Conservation (phyloP, 92 coral and sea anemone species). For the Paragorgia papillata region DNA sequence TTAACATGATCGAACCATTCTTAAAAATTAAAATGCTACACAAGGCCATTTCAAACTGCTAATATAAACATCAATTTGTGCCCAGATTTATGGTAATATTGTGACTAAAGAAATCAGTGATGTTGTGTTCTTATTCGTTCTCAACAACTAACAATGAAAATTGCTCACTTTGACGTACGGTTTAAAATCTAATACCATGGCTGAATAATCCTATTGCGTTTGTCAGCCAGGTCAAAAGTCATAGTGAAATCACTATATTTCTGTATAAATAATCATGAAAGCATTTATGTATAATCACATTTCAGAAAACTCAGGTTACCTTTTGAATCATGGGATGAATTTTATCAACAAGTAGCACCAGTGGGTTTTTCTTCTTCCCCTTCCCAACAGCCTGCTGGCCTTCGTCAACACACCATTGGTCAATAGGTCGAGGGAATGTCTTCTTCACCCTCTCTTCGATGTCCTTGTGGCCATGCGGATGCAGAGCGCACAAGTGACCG, state of each 20-base stretch:
- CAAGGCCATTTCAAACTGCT: too few relatives aligned
- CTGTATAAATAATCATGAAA: not conserved
- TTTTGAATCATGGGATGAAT: conserved; percentile 82
- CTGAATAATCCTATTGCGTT: not conserved
- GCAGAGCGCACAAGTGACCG: conserved; percentile 79
- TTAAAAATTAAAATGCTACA: too few relatives aligned
- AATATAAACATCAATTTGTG: too few relatives aligned
- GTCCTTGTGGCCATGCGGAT: conserved; percentile 83
- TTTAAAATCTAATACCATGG: not conserved
- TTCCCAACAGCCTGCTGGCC: conserved; percentile 89
- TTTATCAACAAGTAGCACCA: conserved; percentile 90
- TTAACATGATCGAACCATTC: too few relatives aligned
- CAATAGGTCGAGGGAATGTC: conserved; percentile 94
- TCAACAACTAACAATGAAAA: too few relatives aligned
- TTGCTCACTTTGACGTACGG: too few relatives aligned
- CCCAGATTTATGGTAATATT: too few relatives aligned
- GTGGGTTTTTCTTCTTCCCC: conserved; percentile 81
- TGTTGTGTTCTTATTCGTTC: too few relatives aligned
- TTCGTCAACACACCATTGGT: conserved; percentile 93
- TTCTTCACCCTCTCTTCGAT: conserved; percentile 90
- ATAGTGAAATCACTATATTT: not conserved
- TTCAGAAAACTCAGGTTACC: conserved; percentile 53
- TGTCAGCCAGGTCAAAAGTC: not conserved
- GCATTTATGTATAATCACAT: conserved; percentile 8
- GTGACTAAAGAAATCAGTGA: too few relatives aligned